Percentiles rank a stretch among this genome's conserved stretches.
Evolutionary conservation across 2,888 invertebrate species (phyloP).

Genomic region (Eucera pruinosa): DNA sequence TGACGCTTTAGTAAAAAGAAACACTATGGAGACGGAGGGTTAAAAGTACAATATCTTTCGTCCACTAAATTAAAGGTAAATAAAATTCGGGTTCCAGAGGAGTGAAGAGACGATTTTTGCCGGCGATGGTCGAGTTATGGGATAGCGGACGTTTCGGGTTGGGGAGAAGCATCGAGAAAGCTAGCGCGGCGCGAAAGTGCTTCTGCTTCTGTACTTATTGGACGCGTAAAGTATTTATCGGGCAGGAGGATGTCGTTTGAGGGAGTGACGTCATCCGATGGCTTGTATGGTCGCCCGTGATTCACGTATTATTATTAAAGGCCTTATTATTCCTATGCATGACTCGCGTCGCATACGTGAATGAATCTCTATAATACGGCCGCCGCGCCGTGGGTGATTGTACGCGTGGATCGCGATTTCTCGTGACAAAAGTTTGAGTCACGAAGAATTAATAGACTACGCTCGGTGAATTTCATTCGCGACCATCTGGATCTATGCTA

Average conservation of each 20-base stretch:
- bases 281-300: constrained; percentile 57
- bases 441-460: constrained; percentile 49
- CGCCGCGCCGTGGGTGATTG: constrained; percentile 41
- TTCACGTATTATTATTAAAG: constrained; percentile 68
- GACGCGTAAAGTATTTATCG: constrained; percentile 3
- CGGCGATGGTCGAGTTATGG: too few species aligned
- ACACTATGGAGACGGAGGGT: too few species aligned
- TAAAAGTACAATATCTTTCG: too few species aligned
- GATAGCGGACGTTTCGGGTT: background rate
- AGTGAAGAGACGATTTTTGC: too few species aligned
- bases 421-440: constrained; percentile 58
- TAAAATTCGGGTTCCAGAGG: too few species aligned
- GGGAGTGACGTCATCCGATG: constrained; percentile 52
- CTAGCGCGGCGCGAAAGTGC: background rate
- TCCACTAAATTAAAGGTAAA: too few species aligned
- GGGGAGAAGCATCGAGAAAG: constrained; percentile 4
- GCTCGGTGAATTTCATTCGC: constrained; percentile 37
- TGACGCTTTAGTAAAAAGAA: too few species aligned
- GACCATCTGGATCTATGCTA: constrained; percentile 38
- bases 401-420: constrained; percentile 51
- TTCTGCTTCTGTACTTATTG: too few species aligned
- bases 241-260: constrained; percentile 32
- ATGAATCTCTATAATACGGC: constrained; percentile 45
- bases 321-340: constrained; percentile 30
- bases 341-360: constrained; percentile 46